Evolutionary conservation across 1,140 invertebrate species (phyloP).

Genomic region (Venturia canescens): DNA sequence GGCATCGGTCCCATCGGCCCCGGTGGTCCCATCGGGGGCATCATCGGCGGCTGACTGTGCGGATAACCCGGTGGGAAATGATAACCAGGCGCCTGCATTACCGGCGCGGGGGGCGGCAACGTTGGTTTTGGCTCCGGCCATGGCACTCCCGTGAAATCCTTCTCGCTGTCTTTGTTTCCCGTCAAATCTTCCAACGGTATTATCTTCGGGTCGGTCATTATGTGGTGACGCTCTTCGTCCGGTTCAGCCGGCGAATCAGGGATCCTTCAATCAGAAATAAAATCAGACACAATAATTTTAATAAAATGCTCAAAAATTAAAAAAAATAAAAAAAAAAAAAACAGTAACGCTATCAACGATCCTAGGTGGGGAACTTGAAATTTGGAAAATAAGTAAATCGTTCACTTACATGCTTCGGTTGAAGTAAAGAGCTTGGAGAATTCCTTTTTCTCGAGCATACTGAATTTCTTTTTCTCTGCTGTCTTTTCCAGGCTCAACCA

Average conservation of each 20-base stretch:
- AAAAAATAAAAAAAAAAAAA: background rate
- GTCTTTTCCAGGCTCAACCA: constrained; percentile 85
- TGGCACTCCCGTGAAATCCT: constrained; percentile 84
- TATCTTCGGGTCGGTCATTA: constrained; percentile 84
- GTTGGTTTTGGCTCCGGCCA: constrained; percentile 88
- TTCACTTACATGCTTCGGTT: constrained; percentile 84
- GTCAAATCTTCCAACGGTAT: constrained; percentile 94
- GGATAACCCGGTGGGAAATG: constrained; percentile 73
- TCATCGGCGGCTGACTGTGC: constrained; percentile 57
- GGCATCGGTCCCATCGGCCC: constrained; percentile 71
- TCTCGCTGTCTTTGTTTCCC: constrained; percentile 87
- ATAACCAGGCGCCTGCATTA: constrained; percentile 57
- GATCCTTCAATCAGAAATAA: constrained; percentile 75
- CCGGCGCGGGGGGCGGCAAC: constrained; percentile 70
- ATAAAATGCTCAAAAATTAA: background rate
- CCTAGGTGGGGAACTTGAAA: too few species aligned
- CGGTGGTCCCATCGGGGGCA: constrained; percentile 58
- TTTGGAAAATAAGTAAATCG: constrained; percentile 8
- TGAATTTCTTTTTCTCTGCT: constrained; percentile 93
- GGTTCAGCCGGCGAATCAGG: constrained; percentile 92
- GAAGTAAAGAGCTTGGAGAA: constrained; percentile 91
- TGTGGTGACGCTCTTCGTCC: constrained; percentile 86
- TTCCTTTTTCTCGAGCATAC: constrained; percentile 88
- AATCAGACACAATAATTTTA: constrained; percentile 35
- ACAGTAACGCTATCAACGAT: background rate